Conservation (phyloP, 2,797 vertebrate species). For the Schizopygopsis pylzovi region DNA sequence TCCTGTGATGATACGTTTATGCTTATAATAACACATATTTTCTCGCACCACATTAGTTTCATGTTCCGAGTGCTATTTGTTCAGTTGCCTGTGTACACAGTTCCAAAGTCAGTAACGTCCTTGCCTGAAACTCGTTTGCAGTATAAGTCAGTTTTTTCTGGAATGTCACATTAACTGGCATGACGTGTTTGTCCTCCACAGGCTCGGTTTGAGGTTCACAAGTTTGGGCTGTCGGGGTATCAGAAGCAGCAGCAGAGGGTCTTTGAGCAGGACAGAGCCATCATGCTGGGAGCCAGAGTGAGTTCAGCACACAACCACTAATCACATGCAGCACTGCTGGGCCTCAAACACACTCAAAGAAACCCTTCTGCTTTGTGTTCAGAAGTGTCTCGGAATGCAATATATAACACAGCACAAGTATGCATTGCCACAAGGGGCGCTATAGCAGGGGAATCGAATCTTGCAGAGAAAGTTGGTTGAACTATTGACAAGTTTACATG, state of each 20-base stretch:
- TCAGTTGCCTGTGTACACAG: background rate
- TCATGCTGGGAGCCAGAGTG: slow-evolving; percentile 95
- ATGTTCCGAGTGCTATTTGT: background rate
- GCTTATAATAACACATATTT: background rate
- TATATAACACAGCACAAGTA: background rate
- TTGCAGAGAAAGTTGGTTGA: background rate
- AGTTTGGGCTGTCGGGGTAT: slow-evolving; percentile 93
- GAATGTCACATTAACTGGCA: background rate
- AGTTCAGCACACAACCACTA: slow-evolving; percentile 23
- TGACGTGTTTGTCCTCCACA: slow-evolving; percentile 59
- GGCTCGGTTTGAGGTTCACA: slow-evolving; percentile 95
- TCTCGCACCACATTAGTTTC: background rate
- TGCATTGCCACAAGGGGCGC: background rate
- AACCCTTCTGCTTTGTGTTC: background rate
- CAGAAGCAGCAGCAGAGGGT: slow-evolving; percentile 90
- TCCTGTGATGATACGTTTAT: background rate
- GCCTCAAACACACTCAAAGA: background rate
- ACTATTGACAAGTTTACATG: background rate
- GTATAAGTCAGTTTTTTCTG: background rate
- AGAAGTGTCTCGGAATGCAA: background rate
- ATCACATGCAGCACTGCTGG: background rate
- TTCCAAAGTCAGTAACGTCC: background rate
- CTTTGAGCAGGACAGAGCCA: slow-evolving; percentile 89
- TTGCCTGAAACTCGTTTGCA: background rate
- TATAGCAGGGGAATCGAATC: background rate